phyloP scores from a whole-genome alignment of 30 jellyfish, hydroid and myxozoan genomes.

The Morbakka virulenta region DNA sequence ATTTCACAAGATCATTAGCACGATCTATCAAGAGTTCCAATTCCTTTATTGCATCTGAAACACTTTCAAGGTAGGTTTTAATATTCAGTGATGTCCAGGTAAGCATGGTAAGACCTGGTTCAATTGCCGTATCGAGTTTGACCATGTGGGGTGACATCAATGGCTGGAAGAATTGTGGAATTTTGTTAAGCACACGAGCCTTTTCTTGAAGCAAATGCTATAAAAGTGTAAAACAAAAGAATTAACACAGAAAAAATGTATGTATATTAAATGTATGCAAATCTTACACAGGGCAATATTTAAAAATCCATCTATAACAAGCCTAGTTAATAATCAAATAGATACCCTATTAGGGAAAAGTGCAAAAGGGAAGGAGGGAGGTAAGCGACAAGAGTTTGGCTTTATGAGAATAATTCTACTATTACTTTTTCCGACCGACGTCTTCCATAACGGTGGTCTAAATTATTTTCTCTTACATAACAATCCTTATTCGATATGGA shows the following conservation, averaged over 20 bases:
- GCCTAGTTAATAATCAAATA: not conserved
- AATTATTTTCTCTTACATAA: too few species aligned
- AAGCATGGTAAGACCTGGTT: conserved; percentile 87
- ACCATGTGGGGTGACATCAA: conserved; percentile 81
- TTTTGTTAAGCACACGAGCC: conserved; percentile 52
- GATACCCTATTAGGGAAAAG: not conserved
- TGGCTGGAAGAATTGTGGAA: conserved; percentile 57
- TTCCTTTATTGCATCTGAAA: conserved; percentile 69
- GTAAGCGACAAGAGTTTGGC: too few species aligned
- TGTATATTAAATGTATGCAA: not conserved
- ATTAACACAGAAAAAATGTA: not conserved
- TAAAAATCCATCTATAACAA: not conserved
- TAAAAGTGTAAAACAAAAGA: not conserved
- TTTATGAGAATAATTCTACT: too few species aligned
- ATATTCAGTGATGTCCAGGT: conserved; percentile 87
- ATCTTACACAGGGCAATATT: too few species aligned
- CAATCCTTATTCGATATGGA: too few species aligned
- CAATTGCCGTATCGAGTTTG: conserved; percentile 84
- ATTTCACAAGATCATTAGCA: conserved; percentile 72
- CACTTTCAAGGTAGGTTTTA: conserved; percentile 60
- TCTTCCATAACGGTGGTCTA: too few species aligned
- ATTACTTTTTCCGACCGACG: too few species aligned
- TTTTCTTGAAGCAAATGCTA: conserved; percentile 76
- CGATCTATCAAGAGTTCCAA: conserved; percentile 76
- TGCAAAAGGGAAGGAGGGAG: too few species aligned